Evolutionary conservation across 2,113 vertebrate species (phyloP).

Genomic region (Sinocyclocheilus anshuiensis): DNA sequence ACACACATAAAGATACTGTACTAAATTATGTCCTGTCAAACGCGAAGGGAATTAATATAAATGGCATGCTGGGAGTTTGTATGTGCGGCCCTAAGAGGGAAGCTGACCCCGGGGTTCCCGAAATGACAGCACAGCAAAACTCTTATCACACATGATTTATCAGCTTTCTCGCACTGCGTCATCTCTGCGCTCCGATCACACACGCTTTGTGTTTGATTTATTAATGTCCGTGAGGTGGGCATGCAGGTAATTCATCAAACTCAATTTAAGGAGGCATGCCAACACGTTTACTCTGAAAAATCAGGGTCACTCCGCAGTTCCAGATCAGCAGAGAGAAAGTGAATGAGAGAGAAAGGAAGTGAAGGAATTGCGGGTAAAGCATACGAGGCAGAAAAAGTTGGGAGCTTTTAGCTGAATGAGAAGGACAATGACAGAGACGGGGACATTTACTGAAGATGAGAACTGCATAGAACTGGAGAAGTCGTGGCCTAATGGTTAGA

Average conservation of each 20-base stretch:
- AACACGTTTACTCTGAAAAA: conserved; percentile 69
- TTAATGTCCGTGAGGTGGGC: conserved; percentile 70
- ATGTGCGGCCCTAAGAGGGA: conserved; percentile 56
- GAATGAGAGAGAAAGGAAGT: conserved; percentile 33
- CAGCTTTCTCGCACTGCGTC: conserved; percentile 65
- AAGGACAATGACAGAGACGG: conserved; percentile 8
- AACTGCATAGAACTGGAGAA: too few species aligned
- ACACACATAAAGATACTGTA: background rate
- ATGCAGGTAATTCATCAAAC: conserved; percentile 73
- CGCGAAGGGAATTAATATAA: conserved; percentile 39
- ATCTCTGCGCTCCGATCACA: conserved; percentile 67
- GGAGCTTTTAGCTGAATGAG: background rate
- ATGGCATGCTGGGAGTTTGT: conserved; percentile 62
- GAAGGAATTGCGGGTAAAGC: background rate
- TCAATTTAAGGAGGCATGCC: conserved; percentile 72
- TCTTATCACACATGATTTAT: conserved; percentile 75
- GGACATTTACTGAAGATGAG: background rate
- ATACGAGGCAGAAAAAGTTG: background rate
- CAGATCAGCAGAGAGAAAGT: conserved; percentile 60
- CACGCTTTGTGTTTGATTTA: conserved; percentile 73
- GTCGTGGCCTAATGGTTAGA: too few species aligned
- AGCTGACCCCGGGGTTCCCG: conserved; percentile 51
- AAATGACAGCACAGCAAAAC: conserved; percentile 66
- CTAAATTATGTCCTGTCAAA: conserved; percentile 26
- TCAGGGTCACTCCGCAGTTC: conserved; percentile 66